Evolutionary conservation across 2,113 vertebrate species (phyloP).

Genomic region (Corythornis vintsioides): DNA sequence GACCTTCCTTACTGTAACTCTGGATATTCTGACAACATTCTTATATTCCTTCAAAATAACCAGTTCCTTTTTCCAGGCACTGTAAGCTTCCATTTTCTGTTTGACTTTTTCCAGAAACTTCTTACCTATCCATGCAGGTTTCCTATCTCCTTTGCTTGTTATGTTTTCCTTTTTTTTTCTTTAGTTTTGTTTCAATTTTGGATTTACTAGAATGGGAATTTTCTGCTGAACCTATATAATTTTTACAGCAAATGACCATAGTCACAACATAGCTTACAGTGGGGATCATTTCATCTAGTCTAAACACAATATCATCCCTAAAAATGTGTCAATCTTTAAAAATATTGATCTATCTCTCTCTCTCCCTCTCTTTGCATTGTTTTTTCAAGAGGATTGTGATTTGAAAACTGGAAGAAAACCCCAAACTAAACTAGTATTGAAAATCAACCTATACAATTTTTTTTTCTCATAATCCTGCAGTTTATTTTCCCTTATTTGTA

Average conservation of each 20-base stretch:
- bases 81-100: no score
- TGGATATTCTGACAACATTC: no score
- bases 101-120: no score
- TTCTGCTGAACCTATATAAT: neutral
- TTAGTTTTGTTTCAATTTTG: neutral
- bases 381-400: neutral
- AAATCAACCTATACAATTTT: neutral
- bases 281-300: neutral
- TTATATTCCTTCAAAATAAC: no score
- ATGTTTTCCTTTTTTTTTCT: neutral
- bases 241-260: neutral
- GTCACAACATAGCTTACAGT: fast-evolving
- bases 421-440: neutral
- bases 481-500: neutral
- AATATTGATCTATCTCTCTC: neutral
- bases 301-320: neutral
- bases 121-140: no score
- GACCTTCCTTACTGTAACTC: no score
- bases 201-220: neutral
- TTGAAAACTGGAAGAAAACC: neutral
- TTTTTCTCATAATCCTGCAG: neutral
- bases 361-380: neutral
- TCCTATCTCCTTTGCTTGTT: no score
- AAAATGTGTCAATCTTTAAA: neutral
- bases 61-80: no score